These are phyloP conservation scores for Procavia capensis DNA, from an alignment of 2,113 vertebrate species.

Conservation along the genomic window DNA sequence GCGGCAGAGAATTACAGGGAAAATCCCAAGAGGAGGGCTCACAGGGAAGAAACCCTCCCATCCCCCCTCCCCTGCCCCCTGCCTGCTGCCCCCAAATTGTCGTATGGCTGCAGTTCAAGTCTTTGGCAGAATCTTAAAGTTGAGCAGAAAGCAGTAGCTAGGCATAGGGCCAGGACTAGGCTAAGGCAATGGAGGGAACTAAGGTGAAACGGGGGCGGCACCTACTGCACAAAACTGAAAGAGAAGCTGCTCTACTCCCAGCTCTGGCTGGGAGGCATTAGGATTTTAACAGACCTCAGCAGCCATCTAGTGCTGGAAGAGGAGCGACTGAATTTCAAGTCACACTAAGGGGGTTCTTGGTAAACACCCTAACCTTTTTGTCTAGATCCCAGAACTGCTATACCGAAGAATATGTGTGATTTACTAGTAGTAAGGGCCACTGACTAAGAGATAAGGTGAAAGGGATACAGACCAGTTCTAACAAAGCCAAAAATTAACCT, in stretches of 20 bases:
- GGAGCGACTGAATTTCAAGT: not conserved
- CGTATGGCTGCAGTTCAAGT: not conserved
- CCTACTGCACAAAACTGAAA: not conserved
- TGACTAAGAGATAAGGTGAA: not conserved
- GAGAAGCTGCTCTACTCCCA: fast-evolving
- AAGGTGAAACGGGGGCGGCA: not conserved
- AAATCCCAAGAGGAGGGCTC: not conserved
- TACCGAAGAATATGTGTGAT: not conserved
- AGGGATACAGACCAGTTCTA: not conserved
- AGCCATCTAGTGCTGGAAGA: not conserved
- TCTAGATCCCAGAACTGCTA: not conserved
- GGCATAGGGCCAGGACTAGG: not conserved
- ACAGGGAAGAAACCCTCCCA: no score
- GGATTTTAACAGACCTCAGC: not conserved
- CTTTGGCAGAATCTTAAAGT: not conserved
- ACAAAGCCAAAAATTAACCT: not conserved
- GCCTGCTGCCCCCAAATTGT: not conserved
- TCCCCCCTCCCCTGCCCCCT: no score
- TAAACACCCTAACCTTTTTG: not conserved
- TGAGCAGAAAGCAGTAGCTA: not conserved
- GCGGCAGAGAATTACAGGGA: not conserved
- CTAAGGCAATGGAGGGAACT: no score
- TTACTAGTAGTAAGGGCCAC: not conserved
- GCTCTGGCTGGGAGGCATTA: not conserved
- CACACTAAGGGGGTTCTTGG: not conserved